phyloP scores from a whole-genome alignment of 2,113 vertebrate species.

The Hippopotamus amphibius region DNA sequence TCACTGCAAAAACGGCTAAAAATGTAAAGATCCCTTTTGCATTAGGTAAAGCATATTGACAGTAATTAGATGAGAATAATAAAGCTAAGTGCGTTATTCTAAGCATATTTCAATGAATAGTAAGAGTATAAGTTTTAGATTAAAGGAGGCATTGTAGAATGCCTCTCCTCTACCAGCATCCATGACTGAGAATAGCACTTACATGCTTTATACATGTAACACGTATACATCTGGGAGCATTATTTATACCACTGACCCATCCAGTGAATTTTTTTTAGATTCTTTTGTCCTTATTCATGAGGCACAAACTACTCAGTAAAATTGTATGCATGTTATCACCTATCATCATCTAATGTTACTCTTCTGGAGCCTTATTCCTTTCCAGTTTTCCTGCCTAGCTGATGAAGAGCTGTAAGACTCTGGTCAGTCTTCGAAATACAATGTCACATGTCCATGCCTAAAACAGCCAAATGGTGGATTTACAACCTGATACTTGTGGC shows the following conservation, averaged over 20 bases:
- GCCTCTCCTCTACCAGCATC: neutral
- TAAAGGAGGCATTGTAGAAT: neutral
- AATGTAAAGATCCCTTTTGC: constrained; percentile 25
- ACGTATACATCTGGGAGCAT: neutral
- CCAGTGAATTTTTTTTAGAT: neutral
- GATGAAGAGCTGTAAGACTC: neutral
- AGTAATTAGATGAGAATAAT: constrained; percentile 7
- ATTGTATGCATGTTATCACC: neutral
- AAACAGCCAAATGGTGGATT: neutral
- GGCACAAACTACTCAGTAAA: constrained; percentile 14
- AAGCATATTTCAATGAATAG: constrained; percentile 17
- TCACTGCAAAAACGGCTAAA: constrained; percentile 45
- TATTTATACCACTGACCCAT: neutral
- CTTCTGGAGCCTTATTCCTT: neutral
- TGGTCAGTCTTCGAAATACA: constrained; percentile 2
- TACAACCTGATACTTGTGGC: neutral
- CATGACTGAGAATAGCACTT: neutral
- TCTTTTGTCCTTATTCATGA: constrained; percentile 32
- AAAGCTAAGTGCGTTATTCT: constrained; percentile 14
- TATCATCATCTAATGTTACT: constrained; percentile 40
- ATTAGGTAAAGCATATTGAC: constrained; percentile 31
- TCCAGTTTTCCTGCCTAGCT: neutral
- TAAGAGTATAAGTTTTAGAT: neutral
- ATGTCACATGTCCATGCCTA: neutral
- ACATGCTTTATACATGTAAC: neutral